These are phyloP conservation scores for Cisticola juncidis DNA, from an alignment of 2,113 vertebrate species.

Conservation along the genomic window DNA sequence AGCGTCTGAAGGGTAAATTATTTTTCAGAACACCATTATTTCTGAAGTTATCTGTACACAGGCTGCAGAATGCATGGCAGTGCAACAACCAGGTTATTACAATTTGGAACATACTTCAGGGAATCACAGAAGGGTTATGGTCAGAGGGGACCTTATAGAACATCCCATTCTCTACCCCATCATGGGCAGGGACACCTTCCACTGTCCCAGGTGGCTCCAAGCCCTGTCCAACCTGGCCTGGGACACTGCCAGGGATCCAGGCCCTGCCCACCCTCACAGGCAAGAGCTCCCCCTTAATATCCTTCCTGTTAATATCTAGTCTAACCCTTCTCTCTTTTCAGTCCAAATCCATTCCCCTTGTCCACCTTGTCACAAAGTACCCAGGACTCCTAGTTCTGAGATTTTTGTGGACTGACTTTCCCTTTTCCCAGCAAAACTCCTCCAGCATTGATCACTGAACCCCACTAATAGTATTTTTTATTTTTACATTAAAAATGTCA, in stretches of 20 bases:
- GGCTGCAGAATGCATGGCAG: neutral
- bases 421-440: neutral
- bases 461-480: neutral
- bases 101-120: neutral
- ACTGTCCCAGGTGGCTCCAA: rapidly evolving
- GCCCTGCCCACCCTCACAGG: neutral
- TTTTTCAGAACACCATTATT: neutral
- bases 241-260: neutral
- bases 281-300: neutral
- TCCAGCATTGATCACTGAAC: neutral
- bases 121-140: neutral
- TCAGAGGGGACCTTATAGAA: neutral
- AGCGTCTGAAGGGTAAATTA: neutral
- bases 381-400: neutral
- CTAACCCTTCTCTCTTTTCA: neutral
- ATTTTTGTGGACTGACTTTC: neutral
- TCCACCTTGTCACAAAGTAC: neutral
- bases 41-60: neutral
- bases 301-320: neutral
- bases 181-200: neutral
- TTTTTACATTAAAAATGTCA: neutral
- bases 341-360: neutral
- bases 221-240: rapidly evolving
- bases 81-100: neutral
- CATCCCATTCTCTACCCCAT: rapidly evolving